phyloP scores from a whole-genome alignment of 2,113 vertebrate genomes.

The Sapajus apella region DNA sequence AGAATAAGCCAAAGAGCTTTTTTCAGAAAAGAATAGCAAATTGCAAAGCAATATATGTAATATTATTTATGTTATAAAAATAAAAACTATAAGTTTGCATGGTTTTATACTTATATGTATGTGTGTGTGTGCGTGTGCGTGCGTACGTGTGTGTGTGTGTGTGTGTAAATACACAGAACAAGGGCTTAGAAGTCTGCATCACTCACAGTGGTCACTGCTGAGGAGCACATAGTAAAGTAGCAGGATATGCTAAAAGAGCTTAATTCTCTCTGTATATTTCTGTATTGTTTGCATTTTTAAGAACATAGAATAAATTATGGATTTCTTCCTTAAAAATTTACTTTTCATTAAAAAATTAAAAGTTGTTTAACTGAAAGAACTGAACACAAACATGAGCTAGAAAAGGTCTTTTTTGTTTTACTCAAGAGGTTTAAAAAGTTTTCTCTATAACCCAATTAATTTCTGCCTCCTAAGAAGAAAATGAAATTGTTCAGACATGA shows the following conservation, averaged over 20 bases:
- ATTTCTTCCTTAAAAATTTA: not conserved
- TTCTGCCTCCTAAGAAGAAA: not conserved
- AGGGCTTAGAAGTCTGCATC: not conserved
- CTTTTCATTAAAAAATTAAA: slow-evolving; percentile 26
- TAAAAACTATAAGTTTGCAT: not conserved
- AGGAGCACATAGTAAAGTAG: not conserved
- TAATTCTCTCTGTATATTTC: not conserved
- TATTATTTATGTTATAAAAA: not conserved
- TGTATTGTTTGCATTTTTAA: not conserved
- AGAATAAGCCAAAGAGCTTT: not conserved
- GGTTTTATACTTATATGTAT: not conserved
- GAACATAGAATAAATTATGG: not conserved
- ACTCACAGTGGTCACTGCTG: not conserved
- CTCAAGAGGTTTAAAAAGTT: not conserved
- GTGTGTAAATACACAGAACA: not conserved
- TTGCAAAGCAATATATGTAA: not conserved
- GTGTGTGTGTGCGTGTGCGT: too few relatives aligned
- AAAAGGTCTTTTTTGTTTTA: not conserved
- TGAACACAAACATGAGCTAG: not conserved
- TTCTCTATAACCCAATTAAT: not conserved
- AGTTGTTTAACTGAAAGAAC: not conserved
- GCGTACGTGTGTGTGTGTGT: not conserved
- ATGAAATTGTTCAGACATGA: not conserved
- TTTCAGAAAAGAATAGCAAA: not conserved
- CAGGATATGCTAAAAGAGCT: not conserved